phyloP scores from a whole-genome alignment of 2,888 invertebrate species.

The Acholoe squamosa region DNA sequence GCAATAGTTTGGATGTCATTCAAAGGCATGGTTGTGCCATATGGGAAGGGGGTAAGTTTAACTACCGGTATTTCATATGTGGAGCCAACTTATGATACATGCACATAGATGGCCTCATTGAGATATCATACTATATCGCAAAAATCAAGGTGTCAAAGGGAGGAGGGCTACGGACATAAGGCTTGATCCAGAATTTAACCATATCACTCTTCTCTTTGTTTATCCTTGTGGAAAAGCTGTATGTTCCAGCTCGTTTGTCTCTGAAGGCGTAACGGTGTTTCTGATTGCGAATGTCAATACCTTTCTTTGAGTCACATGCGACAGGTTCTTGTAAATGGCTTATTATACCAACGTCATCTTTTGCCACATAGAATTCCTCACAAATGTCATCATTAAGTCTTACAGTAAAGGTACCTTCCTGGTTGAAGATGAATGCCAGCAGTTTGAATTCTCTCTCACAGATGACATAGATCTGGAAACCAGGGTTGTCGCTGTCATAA shows the following conservation, averaged over 20 bases:
- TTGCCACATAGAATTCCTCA: not conserved
- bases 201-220: not conserved
- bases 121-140: not conserved
- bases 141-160: constrained; percentile 6
- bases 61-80: no score
- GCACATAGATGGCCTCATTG: no score
- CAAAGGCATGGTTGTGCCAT: no score
- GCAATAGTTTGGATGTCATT: no score
- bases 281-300: constrained; percentile 4
- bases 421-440: not conserved
- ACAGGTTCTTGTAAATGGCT: not conserved
- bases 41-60: no score
- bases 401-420: not conserved
- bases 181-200: not conserved
- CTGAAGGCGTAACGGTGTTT: not conserved
- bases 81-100: no score
- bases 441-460: constrained; percentile 6
- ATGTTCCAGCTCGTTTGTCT: not conserved
- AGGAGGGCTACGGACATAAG: not conserved
- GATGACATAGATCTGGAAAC: constrained; percentile 20
- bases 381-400: not conserved
- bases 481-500: no score
- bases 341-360: not conserved
- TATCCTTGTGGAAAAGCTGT: not conserved
- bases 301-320: not conserved